Evolutionary conservation across 2,888 invertebrate genomes (phyloP).

Genomic region (Gymnoscelis rufifasciata): DNA sequence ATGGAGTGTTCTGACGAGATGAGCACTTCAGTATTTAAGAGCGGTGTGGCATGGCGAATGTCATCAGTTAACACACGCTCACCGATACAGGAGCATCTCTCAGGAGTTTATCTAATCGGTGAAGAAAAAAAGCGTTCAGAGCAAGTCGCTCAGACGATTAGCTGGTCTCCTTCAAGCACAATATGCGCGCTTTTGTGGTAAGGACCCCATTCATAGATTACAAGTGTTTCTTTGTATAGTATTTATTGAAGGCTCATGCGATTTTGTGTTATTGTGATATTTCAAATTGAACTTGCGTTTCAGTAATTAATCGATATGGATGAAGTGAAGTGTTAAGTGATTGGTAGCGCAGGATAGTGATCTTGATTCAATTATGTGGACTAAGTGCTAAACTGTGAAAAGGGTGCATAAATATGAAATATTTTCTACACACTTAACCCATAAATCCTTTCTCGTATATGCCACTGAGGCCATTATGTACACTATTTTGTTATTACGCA

Average conservation of each 20-base stretch:
- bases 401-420: too few species aligned
- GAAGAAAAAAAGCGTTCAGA: constrained; percentile 31
- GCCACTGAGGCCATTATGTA: too few species aligned
- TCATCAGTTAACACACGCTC: constrained; percentile 75
- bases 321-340: constrained; percentile 52
- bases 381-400: constrained; percentile 26
- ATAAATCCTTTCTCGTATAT: too few species aligned
- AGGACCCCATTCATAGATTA: constrained; percentile 46
- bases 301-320: constrained; percentile 33
- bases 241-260: constrained; percentile 58
- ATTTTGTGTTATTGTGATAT: constrained; percentile 34
- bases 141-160: constrained; percentile 44
- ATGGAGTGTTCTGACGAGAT: constrained; percentile 75
- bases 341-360: constrained; percentile 51
- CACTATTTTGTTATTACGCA: too few species aligned
- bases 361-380: constrained; percentile 28
- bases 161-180: constrained; percentile 48
- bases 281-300: constrained; percentile 30
- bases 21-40: constrained; percentile 76
- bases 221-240: constrained; percentile 18
- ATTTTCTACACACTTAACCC: too few species aligned
- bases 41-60: constrained; percentile 71
- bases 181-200: constrained; percentile 76
- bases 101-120: constrained; percentile 51
- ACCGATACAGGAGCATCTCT: constrained; percentile 68